Conservation (phyloP, 2,888 invertebrate genomes). For the Hydrotaea cyrtoneurina region DNA sequence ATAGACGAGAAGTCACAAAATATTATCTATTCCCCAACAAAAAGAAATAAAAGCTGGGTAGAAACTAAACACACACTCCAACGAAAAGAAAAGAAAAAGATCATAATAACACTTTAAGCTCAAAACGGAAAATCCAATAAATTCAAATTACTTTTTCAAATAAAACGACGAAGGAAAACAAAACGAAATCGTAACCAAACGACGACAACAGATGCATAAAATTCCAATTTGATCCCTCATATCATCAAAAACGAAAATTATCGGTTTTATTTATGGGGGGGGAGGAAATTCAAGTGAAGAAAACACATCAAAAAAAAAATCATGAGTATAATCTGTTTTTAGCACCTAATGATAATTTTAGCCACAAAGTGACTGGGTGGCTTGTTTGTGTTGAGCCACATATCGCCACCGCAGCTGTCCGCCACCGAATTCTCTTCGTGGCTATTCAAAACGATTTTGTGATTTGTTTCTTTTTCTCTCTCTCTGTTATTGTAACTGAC, state of each 20-base stretch:
- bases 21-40: too few relatives aligned
- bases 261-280: not conserved
- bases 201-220: slow-evolving; percentile 8
- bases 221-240: slow-evolving; percentile 5
- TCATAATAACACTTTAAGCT: not conserved
- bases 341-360: slow-evolving; percentile 49
- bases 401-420: not conserved
- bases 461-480: slow-evolving; percentile 43
- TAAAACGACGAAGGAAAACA: not conserved
- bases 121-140: not conserved
- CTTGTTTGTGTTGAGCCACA: not conserved
- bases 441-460: slow-evolving; percentile 43
- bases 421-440: slow-evolving; percentile 4
- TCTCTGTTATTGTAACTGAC: too few relatives aligned
- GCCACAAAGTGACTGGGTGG: slow-evolving; percentile 47
- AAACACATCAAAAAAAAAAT: not conserved
- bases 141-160: not conserved
- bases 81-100: not conserved
- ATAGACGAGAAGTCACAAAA: too few relatives aligned
- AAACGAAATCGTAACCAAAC: not conserved
- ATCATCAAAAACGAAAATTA: not conserved
- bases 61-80: not conserved
- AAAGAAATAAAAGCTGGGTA: not conserved
- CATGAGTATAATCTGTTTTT: slow-evolving; percentile 13
- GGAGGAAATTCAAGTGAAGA: not conserved